A percentile compares a stretch with the other conserved stretches of the same genome.
Conservation (phyloP, 2,797 vertebrate genomes). For the Notolepis coatsorum region DNA sequence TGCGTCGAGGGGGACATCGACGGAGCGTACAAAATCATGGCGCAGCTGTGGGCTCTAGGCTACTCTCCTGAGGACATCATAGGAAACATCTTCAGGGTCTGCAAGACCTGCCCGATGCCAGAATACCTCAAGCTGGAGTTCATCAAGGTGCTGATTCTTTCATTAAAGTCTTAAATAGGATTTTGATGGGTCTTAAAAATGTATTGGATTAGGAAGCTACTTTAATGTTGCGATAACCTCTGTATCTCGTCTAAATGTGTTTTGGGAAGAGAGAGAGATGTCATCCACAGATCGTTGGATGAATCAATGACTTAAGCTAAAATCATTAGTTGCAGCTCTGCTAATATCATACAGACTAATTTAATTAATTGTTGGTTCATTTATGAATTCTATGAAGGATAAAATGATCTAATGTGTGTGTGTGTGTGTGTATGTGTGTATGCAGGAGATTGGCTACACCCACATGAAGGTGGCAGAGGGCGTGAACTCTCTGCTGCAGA, state of each 20-base stretch:
- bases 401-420: not conserved
- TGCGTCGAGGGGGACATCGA: constrained; percentile 90
- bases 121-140: constrained; percentile 98
- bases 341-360: no score
- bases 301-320: no score
- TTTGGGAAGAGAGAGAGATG: no score
- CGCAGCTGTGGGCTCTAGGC: constrained; percentile 94
- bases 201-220: no score
- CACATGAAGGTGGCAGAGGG: constrained; percentile 95
- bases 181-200: no score
- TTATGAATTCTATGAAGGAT: not conserved
- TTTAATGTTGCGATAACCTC: no score
- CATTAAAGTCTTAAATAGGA: no score
- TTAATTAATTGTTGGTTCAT: no score
- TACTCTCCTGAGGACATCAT: constrained; percentile 98
- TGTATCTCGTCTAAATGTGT: no score
- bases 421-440: not conserved
- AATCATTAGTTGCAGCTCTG: no score
- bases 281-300: no score
- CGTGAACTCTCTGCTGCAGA: constrained; percentile 94
- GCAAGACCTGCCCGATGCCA: constrained; percentile 95
- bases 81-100: constrained; percentile 96
- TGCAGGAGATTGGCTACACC: constrained; percentile 96
- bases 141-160: constrained; percentile 97
- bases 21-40: constrained; percentile 93